Percentiles rank a stretch among this genome's conserved stretches.
Evolutionary conservation across 2,113 vertebrate species (phyloP).

Genomic region (Thinocorus orbignyianus): DNA sequence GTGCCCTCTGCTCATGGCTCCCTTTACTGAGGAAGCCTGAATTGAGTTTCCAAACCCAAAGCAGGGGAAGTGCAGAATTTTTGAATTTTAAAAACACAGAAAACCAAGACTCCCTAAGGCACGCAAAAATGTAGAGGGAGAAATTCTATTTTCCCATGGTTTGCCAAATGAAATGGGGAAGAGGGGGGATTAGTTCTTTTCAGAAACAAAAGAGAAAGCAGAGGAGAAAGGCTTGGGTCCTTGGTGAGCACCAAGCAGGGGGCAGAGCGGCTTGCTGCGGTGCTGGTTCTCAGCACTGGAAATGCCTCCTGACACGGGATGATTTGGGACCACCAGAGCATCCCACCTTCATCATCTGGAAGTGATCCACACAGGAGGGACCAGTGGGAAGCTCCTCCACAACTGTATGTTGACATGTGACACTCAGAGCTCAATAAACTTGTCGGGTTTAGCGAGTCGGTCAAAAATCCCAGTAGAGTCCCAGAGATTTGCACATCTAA

Average conservation of each 20-base stretch:
- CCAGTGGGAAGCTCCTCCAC: neutral
- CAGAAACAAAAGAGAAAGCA: conserved; percentile 30
- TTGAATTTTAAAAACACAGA: conserved; percentile 50
- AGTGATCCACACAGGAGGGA: neutral
- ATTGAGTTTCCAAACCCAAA: conserved; percentile 44
- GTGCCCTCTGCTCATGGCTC: neutral
- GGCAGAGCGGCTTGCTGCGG: neutral
- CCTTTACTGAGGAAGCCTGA: conserved; percentile 44
- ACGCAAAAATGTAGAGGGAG: conserved; percentile 33
- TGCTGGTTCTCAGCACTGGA: neutral
- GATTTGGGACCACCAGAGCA: neutral
- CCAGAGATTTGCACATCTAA: neutral
- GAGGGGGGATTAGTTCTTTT: neutral
- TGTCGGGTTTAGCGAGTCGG: neutral
- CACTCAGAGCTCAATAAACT: neutral
- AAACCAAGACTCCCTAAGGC: conserved; percentile 28
- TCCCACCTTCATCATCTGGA: neutral
- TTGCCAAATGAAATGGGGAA: conserved; percentile 32
- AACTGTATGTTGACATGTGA: accelerated
- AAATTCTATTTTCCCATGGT: conserved; percentile 40
- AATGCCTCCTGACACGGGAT: neutral
- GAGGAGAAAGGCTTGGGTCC: neutral
- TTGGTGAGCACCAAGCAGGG: neutral
- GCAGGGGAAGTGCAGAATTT: conserved; percentile 33
- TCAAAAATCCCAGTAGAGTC: neutral